Evolutionary conservation across 2,113 vertebrate species (phyloP), one percentile per base, ranked within the genome.

Genomic region (Xenopus laevis): DNA sequence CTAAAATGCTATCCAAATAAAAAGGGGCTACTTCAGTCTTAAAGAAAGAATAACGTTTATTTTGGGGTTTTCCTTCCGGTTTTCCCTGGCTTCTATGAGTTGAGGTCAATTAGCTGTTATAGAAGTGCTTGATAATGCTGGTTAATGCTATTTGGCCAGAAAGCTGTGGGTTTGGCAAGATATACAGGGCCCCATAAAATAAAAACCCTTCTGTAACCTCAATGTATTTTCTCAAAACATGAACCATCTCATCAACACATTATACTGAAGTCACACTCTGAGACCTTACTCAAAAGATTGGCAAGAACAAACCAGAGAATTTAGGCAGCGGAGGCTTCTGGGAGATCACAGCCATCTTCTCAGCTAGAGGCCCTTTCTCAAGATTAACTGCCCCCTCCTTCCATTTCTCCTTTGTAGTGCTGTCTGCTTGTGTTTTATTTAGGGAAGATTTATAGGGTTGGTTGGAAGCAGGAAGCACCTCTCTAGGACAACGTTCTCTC

Each of bases 251-350:
- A 33, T 59, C 55, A 27, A 33, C 23, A 50, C 20, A 17, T 52
- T 40, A 45, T 64, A 58, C 44, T 20, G 15, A 59, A 60, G 58
- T 50, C 13, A 45, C 21, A 47, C 12, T 15, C 11, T 44, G 55
- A 18, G 55, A 46, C 55, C 68, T 40, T n/a, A 11, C 57, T 3
- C n/a, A 57, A 52, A 53, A 53, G 16, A 15, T 40, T 27, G 63
- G 12, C 13, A 1, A 47, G 44, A 71, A 18, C 70, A 33, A 33
- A 44, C 57, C 46, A 46, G 23, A 17, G 18, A 53, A 30, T 65
- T 73, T 73, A 65, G 46, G 27, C 33, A 45, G 53, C 13, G 47
- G 50, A 47, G 53, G 63, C 59, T 66, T 74, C 33, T 74, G 71
- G 62, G 60, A 63, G 33, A 59, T 11, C 57, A 53, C 60, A 18